A percentile compares a stretch with the other conserved stretches of the same genome.
phyloP scores from a whole-genome alignment of 2,888 invertebrate species.

The Magallana nippona region DNA sequence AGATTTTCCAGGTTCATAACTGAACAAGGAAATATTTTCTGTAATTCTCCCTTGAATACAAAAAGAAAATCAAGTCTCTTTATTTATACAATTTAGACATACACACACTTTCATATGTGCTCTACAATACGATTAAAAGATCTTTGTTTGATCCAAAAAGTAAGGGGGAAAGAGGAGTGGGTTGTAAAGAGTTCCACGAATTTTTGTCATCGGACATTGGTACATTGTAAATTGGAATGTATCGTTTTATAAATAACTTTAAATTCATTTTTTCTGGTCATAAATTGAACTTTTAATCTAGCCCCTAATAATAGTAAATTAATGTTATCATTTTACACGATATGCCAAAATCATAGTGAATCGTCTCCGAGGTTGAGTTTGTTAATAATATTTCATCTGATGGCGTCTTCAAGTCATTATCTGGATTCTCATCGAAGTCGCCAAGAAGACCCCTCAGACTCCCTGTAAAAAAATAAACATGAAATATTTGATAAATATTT shows the following conservation, averaged over 20 bases:
- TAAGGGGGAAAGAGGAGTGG: no score
- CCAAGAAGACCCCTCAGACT: slow-evolving; percentile 22
- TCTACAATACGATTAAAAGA: no score
- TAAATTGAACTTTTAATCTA: no score
- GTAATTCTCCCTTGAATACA: slow-evolving; percentile 31
- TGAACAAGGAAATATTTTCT: slow-evolving; percentile 31
- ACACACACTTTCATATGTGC: no score
- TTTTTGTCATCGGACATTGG: no score
- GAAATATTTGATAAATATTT: no score
- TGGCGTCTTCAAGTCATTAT: slow-evolving; percentile 8
- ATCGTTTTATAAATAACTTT: no score
- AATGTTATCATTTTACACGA: slow-evolving; percentile 11
- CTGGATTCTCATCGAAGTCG: neutral
- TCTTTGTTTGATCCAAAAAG: no score
- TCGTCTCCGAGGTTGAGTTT: slow-evolving; percentile 4
- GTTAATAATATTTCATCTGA: neutral
- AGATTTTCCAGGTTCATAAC: slow-evolving; percentile 1
- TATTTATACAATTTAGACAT: no score
- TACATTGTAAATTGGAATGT: no score
- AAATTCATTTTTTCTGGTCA: no score
- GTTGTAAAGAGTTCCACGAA: no score
- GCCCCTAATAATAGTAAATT: neutral
- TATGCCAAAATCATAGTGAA: slow-evolving; percentile 11
- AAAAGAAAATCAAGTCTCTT: neutral
- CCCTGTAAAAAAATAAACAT: neutral